Conservation (phyloP, 2,797 vertebrate species). For the Schizothorax lantsangensis region DNA sequence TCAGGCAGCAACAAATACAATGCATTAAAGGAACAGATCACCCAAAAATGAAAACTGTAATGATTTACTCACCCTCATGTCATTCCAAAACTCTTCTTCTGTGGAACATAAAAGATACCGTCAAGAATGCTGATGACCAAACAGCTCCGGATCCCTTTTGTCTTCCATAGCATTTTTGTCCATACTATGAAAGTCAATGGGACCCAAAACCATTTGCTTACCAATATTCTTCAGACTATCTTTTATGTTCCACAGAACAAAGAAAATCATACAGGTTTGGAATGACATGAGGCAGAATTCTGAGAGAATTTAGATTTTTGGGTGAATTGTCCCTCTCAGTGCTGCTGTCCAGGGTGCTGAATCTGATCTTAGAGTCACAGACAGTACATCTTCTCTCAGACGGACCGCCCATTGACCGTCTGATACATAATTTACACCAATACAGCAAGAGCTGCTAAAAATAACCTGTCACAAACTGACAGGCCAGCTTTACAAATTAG, state of each 20-base stretch:
- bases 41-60: background rate
- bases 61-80: background rate
- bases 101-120: background rate
- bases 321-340: background rate
- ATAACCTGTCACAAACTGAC: background rate
- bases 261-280: background rate
- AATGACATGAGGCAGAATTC: background rate
- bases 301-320: background rate
- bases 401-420: slow-evolving; percentile 40
- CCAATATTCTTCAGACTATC: background rate
- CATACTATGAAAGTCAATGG: background rate
- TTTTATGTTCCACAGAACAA: background rate
- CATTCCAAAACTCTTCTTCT: background rate
- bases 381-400: slow-evolving; percentile 34
- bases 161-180: background rate
- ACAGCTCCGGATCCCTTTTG: background rate
- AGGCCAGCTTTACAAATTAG: background rate
- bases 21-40: background rate
- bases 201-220: background rate
- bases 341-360: slow-evolving; percentile 22
- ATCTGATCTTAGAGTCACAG: slow-evolving; percentile 44
- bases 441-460: background rate
- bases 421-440: slow-evolving; percentile 34
- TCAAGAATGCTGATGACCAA: background rate
- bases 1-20: background rate